Conservation (phyloP, 2,797 vertebrate species). For the Acrossocheilus fasciatus region DNA sequence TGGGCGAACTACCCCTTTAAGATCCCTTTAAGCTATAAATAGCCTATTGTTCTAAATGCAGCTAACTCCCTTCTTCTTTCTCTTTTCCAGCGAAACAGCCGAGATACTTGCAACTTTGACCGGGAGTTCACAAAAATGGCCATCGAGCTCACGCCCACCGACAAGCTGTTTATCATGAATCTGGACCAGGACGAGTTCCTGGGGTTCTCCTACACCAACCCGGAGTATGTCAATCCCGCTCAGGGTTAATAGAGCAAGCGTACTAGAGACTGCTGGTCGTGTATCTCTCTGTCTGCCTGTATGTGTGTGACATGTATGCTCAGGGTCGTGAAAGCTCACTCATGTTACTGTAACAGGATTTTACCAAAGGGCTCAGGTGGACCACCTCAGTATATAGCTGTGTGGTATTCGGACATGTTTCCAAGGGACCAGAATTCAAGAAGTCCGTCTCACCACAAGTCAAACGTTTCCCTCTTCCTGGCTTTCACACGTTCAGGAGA, state of each 20-base stretch:
- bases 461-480: constrained; percentile 35
- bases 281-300: constrained; percentile 47
- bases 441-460: neutral
- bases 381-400: constrained; percentile 38
- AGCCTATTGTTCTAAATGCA: neutral
- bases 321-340: constrained; percentile 59
- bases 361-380: constrained; percentile 58
- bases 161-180: constrained; percentile 99
- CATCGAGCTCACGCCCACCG: constrained; percentile 93
- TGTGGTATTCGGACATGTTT: constrained; percentile 16
- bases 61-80: neutral
- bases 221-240: constrained; percentile 88
- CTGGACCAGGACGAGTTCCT: constrained; percentile 99
- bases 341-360: constrained; percentile 55
- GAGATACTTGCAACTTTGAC: constrained; percentile 98
- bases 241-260: constrained; percentile 66
- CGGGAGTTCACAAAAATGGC: constrained; percentile 98
- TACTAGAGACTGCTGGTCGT: constrained; percentile 45
- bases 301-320: constrained; percentile 52
- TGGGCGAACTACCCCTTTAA: neutral
- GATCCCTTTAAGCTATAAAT: neutral
- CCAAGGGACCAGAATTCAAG: constrained; percentile 18
- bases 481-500: constrained; percentile 32
- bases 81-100: constrained; percentile 85
- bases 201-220: constrained; percentile 96